Percentiles rank a stretch among this genome's conserved stretches.
Conservation (phyloP, 2,888 invertebrate species). For the Dexiosoma caninum region DNA sequence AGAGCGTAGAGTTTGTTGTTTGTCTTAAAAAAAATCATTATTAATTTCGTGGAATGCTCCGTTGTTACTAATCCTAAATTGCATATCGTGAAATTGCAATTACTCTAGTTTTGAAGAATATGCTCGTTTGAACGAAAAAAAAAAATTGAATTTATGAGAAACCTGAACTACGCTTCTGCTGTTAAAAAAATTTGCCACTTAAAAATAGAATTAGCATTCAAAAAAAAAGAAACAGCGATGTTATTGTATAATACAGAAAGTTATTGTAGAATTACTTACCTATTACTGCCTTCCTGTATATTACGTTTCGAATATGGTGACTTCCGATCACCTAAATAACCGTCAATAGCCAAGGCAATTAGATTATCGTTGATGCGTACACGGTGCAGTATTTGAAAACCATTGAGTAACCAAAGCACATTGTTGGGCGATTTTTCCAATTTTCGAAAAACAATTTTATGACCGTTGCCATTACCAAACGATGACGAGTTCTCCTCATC, state of each 20-base stretch:
- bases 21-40: too few relatives aligned
- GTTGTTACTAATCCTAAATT: too few relatives aligned
- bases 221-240: neutral
- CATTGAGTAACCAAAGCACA: slow-evolving; percentile 76
- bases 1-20: too few relatives aligned
- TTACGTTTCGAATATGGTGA: slow-evolving; percentile 77
- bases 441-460: slow-evolving; percentile 78
- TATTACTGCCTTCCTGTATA: slow-evolving; percentile 76
- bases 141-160: too few relatives aligned
- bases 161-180: neutral
- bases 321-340: slow-evolving; percentile 77
- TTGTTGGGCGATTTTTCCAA: slow-evolving; percentile 76
- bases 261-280: slow-evolving; percentile 68
- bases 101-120: too few relatives aligned
- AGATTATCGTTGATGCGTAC: slow-evolving; percentile 76
- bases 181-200: neutral
- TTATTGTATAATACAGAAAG: too few relatives aligned
- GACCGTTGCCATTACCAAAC: slow-evolving; percentile 78
- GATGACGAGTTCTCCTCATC: slow-evolving; percentile 74
- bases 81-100: too few relatives aligned
- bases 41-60: too few relatives aligned
- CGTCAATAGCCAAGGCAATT: slow-evolving; percentile 77
- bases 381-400: slow-evolving; percentile 76
- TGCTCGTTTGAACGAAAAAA: too few relatives aligned
- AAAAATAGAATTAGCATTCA: too few relatives aligned